Percentiles rank a stretch among this genome's conserved stretches.
Evolutionary conservation across 2,888 invertebrate genomes (phyloP).

Genomic region (Parnassius mnemosyne): DNA sequence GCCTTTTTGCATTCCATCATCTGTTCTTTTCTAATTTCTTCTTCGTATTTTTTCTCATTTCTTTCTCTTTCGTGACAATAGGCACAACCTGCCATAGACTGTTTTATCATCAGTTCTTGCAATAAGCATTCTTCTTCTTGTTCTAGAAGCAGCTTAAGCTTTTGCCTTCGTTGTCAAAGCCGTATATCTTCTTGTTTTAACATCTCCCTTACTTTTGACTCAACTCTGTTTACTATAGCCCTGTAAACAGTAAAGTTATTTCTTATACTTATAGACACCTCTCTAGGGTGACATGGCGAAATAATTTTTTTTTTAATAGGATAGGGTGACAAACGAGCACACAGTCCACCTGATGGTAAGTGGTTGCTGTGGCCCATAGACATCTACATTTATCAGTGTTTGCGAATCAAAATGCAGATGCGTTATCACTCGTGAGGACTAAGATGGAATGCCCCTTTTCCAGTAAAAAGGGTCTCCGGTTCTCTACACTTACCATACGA

Average conservation of each 20-base stretch:
- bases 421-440: too few relatives aligned
- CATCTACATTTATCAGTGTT: too few relatives aligned
- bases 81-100: conserved; percentile 50
- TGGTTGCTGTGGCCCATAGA: too few relatives aligned
- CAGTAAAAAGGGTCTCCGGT: too few relatives aligned
- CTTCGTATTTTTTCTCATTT: conserved; percentile 44
- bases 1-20: conserved; percentile 62
- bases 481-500: too few relatives aligned
- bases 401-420: too few relatives aligned
- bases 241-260: conserved; percentile 36
- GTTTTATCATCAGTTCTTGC: conserved; percentile 50
- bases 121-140: conserved; percentile 51
- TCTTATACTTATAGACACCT: too few relatives aligned
- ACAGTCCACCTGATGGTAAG: too few relatives aligned
- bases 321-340: too few relatives aligned
- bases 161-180: conserved; percentile 65
- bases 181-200: conserved; percentile 57
- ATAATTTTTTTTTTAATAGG: too few relatives aligned
- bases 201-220: conserved; percentile 55
- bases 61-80: conserved; percentile 55
- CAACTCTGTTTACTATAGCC: conserved; percentile 59
- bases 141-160: conserved; percentile 50
- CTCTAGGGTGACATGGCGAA: too few relatives aligned
- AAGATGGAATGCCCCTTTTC: too few relatives aligned
- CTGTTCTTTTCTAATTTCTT: conserved; percentile 59